A percentile compares a stretch with the other conserved stretches of the same genome.
Evolutionary conservation across 2,888 invertebrate genomes (phyloP).

Genomic region (Sinohyriopsis cumingii): DNA sequence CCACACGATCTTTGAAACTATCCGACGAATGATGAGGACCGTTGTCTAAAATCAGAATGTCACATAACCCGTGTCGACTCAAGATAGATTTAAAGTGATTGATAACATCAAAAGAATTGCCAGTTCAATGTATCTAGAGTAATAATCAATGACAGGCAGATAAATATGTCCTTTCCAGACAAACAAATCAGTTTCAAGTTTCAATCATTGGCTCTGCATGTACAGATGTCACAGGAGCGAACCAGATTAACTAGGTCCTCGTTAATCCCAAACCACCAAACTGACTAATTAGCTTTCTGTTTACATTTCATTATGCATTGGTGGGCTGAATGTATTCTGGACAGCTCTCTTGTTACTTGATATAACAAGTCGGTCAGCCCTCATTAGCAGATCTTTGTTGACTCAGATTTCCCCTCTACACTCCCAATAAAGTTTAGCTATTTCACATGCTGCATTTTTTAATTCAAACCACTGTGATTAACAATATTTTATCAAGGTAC

Average conservation of each 20-base stretch:
- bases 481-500: conserved; percentile 1
- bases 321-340: conserved; percentile 16
- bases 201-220: conserved; percentile 9
- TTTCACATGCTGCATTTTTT: background rate
- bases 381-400: conserved; percentile 5
- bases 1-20: conserved; percentile 4
- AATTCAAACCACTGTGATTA: conserved; percentile 5
- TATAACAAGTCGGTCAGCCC: conserved; percentile 9
- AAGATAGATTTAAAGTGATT: conserved; percentile 9
- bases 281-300: conserved; percentile 8
- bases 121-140: conserved; percentile 11
- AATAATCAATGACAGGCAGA: conserved; percentile 13
- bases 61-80: conserved; percentile 11
- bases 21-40: conserved; percentile 7
- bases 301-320: conserved; percentile 16
- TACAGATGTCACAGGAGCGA: background rate
- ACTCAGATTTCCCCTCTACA: conserved; percentile 3
- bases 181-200: conserved; percentile 6
- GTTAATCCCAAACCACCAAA: conserved; percentile 19
- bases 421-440: conserved; percentile 6
- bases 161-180: conserved; percentile 5
- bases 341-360: conserved; percentile 1
- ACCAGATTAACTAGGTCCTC: conserved; percentile 1
- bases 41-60: conserved; percentile 4
- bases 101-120: conserved; percentile 5